Percentiles rank a stretch among this genome's conserved stretches.
phyloP scores from a whole-genome alignment of 2,888 invertebrate species.

The Drosophila fulvimacula region DNA sequence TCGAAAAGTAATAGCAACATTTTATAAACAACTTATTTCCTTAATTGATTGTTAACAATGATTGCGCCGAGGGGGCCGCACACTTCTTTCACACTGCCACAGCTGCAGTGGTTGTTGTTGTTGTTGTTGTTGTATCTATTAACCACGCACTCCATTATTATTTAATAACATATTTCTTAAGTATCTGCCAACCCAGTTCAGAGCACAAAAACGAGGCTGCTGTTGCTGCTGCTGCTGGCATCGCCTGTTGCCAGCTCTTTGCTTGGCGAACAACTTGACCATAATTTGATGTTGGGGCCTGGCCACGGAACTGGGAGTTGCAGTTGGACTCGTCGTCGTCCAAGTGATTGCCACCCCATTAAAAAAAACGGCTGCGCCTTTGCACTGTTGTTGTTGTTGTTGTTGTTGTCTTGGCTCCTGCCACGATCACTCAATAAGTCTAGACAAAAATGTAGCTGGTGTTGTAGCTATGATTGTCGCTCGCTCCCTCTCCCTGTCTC shows the following conservation, averaged over 20 bases:
- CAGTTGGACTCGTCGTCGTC: slow-evolving; percentile 64
- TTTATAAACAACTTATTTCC: slow-evolving; percentile 83
- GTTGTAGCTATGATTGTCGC: slow-evolving; percentile 74
- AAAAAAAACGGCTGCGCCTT: slow-evolving; percentile 67
- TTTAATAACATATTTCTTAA: slow-evolving; percentile 84
- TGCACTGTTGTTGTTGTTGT: slow-evolving; percentile 17
- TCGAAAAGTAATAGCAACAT: slow-evolving; percentile 79
- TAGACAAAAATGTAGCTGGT: slow-evolving; percentile 80
- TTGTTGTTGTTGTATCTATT: slow-evolving; percentile 78
- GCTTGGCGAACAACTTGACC: slow-evolving; percentile 74
- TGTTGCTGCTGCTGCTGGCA: slow-evolving; percentile 22
- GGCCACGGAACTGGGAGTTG: slow-evolving; percentile 39
- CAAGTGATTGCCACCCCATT: slow-evolving; percentile 84
- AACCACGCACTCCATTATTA: slow-evolving; percentile 84
- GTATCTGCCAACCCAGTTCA: slow-evolving; percentile 83
- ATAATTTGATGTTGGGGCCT: slow-evolving; percentile 71
- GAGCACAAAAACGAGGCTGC: slow-evolving; percentile 78
- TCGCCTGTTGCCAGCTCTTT: slow-evolving; percentile 50
- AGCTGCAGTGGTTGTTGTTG: slow-evolving; percentile 47
- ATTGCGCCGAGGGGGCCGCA: slow-evolving; percentile 77
- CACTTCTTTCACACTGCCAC: slow-evolving; percentile 67
- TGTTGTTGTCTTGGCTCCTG: slow-evolving; percentile 67
- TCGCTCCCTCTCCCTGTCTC: slow-evolving; percentile 11
- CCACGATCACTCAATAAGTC: slow-evolving; percentile 82
- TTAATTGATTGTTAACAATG: slow-evolving; percentile 84